These are phyloP conservation scores for Halictus quadricinctus DNA, from an alignment of 2,888 invertebrate genomes.

Conservation along the genomic window DNA sequence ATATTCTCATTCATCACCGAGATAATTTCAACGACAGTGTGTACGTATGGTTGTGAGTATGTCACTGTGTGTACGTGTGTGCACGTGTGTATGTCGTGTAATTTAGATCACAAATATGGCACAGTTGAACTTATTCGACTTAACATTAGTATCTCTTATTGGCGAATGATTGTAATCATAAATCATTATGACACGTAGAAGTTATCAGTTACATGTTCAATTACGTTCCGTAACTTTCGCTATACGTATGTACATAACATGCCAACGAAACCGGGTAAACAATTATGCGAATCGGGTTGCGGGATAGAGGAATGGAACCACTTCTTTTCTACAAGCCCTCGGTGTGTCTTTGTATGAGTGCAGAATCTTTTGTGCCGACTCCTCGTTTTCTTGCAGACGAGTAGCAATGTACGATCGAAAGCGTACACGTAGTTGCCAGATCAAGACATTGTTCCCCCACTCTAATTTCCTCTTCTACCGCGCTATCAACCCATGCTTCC, in stretches of 20 bases:
- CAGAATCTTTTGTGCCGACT: conserved; percentile 20
- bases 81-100: neutral
- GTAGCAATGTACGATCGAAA: too few relatives aligned
- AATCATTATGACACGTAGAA: conserved; percentile 27
- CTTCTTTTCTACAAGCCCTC: conserved; percentile 19
- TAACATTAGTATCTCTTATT: conserved; percentile 19
- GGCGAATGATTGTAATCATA: conserved; percentile 16
- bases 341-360: conserved; percentile 23
- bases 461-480: too few relatives aligned
- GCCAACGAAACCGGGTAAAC: neutral
- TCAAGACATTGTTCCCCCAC: too few relatives aligned
- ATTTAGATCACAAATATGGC: conserved; percentile 29
- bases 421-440: neutral
- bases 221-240: conserved; percentile 12
- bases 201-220: conserved; percentile 27
- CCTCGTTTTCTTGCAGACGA: neutral
- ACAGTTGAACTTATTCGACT: conserved; percentile 31
- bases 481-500: too few relatives aligned
- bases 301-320: conserved; percentile 22
- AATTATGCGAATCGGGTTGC: conserved; percentile 3
- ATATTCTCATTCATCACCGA: conserved; percentile 5
- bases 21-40: conserved; percentile 15
- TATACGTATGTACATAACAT: neutral
- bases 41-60: neutral
- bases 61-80: neutral